A percentile compares a stretch with the other conserved stretches of the same genome.
Conservation (phyloP, 2,888 invertebrate species). For the Automeris io region DNA sequence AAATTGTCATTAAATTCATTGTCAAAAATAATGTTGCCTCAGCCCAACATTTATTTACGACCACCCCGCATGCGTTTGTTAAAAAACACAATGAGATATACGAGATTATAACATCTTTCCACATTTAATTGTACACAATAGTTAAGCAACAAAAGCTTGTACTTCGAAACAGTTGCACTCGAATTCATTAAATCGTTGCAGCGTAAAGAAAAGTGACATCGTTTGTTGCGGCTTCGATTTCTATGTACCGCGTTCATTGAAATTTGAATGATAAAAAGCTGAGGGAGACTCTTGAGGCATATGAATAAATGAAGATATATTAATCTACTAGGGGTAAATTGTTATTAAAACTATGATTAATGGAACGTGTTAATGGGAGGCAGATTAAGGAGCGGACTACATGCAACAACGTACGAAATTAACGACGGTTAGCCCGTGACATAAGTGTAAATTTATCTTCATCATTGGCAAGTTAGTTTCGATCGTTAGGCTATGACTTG, state of each 20-base stretch:
- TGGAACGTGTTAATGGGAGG: conserved; percentile 65
- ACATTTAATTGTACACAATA: conserved; percentile 74
- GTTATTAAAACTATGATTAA: conserved; percentile 77
- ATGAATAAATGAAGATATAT: conserved; percentile 74
- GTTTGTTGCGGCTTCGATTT: conserved; percentile 61
- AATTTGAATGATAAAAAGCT: conserved; percentile 72
- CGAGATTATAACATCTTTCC: conserved; percentile 73
- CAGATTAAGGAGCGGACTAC: conserved; percentile 69
- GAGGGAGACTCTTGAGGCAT: conserved; percentile 31
- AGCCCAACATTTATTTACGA: conserved; percentile 41
- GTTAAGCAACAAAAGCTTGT: conserved; percentile 64
- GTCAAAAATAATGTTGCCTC: conserved; percentile 52
- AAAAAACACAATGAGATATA: conserved; percentile 69
- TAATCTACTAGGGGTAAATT: conserved; percentile 75
- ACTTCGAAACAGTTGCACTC: conserved; percentile 67
- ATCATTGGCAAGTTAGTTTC: conserved; percentile 57
- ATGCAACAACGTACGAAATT: conserved; percentile 62
- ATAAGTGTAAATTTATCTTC: conserved; percentile 66
- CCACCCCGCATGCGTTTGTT: conserved; percentile 67
- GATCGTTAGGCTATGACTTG: conserved; percentile 30
- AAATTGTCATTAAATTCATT: conserved; percentile 69
- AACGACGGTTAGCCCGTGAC: conserved; percentile 56
- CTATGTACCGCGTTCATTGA: conserved; percentile 39
- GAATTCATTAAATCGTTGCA: conserved; percentile 42
- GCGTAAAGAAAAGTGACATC: conserved; percentile 33